These are phyloP conservation scores for Siniperca scherzeri DNA, from an alignment of 2,797 vertebrate genomes.

Conservation along the genomic window DNA sequence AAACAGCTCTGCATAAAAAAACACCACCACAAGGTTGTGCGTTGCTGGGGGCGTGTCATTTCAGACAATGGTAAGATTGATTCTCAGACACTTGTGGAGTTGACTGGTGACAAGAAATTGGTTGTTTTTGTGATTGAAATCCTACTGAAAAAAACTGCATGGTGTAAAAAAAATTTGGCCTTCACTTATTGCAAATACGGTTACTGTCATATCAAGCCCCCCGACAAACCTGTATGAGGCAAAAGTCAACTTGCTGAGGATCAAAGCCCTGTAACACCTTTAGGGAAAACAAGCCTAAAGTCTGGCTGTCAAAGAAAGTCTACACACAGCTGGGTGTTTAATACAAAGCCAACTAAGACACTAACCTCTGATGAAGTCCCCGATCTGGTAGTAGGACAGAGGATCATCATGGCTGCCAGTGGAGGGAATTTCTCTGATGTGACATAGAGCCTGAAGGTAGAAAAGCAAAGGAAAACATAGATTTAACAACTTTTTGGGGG, in stretches of 20 bases:
- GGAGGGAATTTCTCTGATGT: slow-evolving; percentile 94
- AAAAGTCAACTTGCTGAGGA: not conserved
- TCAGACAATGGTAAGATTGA: no score
- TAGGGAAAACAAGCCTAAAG: not conserved
- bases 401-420: slow-evolving; percentile 96
- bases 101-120: not conserved
- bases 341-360: slow-evolving; percentile 14
- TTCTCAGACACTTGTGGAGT: no score
- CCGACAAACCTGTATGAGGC: not conserved
- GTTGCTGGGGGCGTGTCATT: not conserved
- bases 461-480: not conserved
- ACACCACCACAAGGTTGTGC: not conserved
- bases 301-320: not conserved
- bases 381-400: slow-evolving; percentile 95
- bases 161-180: no score
- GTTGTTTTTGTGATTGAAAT: not conserved
- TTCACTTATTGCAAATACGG: no score
- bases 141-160: no score
- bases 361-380: slow-evolving; percentile 94
- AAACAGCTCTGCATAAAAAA: not conserved
- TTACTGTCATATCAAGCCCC: not conserved
- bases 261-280: not conserved
- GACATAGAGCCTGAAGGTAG: slow-evolving; percentile 91
- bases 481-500: not conserved
- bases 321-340: not conserved